A percentile compares a stretch with the other conserved stretches of the same genome.
phyloP scores from a whole-genome alignment of 2,113 vertebrate genomes.

The Geococcyx californianus region DNA sequence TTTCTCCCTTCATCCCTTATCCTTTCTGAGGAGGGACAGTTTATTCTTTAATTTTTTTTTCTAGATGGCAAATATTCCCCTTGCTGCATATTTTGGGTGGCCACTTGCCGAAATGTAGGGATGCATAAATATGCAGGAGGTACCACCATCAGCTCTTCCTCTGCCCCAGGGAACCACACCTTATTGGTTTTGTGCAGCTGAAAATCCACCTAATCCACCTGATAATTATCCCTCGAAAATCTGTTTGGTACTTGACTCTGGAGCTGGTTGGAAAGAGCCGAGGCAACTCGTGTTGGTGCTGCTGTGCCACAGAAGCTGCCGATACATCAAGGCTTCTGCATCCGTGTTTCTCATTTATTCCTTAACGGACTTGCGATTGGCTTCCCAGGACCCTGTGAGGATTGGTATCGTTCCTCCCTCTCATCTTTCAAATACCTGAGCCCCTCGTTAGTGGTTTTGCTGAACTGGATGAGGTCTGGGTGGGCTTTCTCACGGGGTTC shows the following conservation, averaged over 20 bases:
- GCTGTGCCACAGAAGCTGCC: background rate
- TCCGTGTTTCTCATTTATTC: background rate
- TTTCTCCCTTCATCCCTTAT: background rate
- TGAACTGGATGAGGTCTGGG: background rate
- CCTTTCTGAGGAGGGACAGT: background rate
- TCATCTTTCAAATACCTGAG: background rate
- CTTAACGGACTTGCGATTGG: accelerated
- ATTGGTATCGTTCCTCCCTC: background rate
- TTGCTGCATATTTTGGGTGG: background rate
- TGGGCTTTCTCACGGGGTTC: background rate
- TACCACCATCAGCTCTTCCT: background rate
- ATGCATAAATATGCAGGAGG: background rate
- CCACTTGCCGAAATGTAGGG: too few relatives aligned
- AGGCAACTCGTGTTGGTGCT: background rate
- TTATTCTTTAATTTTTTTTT: background rate
- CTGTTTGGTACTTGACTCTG: background rate
- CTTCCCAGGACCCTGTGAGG: background rate
- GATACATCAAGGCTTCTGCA: background rate
- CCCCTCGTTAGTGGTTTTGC: background rate
- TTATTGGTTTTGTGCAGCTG: background rate
- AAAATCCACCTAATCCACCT: background rate
- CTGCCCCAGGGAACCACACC: background rate
- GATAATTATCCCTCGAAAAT: background rate
- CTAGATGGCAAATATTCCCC: background rate
- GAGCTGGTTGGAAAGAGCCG: background rate